phyloP scores from a whole-genome alignment of 1,140 invertebrate genomes.

The Euwallacea similis region DNA sequence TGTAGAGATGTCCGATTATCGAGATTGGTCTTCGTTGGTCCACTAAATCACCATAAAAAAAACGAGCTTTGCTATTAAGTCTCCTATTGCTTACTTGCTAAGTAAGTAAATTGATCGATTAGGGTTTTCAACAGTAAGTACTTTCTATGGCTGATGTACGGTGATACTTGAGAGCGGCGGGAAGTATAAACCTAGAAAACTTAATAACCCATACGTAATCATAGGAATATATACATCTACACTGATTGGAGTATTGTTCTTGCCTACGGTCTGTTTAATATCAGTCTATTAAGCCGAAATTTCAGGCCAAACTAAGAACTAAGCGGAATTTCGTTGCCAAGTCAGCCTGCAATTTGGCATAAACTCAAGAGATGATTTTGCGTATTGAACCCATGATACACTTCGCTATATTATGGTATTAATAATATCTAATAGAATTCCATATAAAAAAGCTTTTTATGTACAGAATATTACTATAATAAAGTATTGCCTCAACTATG shows the following conservation, averaged over 20 bases:
- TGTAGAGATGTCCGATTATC: too few relatives aligned
- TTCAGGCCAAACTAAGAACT: slow-evolving; percentile 1
- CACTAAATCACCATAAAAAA: too few relatives aligned
- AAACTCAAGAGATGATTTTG: background rate
- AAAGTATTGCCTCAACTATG: slow-evolving; percentile 40
- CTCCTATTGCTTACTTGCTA: background rate
- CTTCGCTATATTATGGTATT: background rate
- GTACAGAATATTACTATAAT: slow-evolving; percentile 45
- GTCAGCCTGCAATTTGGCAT: background rate
- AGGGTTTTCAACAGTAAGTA: background rate
- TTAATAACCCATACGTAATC: too few relatives aligned
- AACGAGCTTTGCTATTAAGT: too few relatives aligned
- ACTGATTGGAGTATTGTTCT: too few relatives aligned
- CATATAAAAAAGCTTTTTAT: slow-evolving; percentile 55
- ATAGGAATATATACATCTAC: too few relatives aligned
- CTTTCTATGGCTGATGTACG: too few relatives aligned
- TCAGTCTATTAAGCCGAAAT: background rate
- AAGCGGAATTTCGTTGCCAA: background rate
- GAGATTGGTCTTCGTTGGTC: too few relatives aligned
- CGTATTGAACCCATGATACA: background rate
- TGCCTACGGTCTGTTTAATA: too few relatives aligned
- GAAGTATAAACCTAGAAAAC: too few relatives aligned
- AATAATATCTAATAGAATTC: slow-evolving; percentile 38
- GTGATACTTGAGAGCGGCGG: too few relatives aligned
- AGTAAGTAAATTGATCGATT: slow-evolving; percentile 21